A percentile compares a stretch with the other conserved stretches of the same genome.
Conservation (phyloP, 2,888 invertebrate species). For the Bugula neritina region DNA sequence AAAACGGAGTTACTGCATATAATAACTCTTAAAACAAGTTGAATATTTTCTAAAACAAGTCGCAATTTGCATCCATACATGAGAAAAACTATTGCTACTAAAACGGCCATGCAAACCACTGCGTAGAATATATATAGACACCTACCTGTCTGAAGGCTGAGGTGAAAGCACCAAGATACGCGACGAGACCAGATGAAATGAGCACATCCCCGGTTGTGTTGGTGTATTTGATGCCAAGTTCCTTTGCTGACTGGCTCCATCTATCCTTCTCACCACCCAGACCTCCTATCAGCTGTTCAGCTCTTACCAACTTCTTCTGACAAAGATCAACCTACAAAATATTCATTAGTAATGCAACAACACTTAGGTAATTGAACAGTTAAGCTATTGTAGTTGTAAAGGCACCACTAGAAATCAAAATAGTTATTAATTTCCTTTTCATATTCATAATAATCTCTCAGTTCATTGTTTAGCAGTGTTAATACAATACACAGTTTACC, state of each 20-base stretch:
- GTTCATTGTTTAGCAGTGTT: too few relatives aligned
- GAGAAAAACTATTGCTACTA: too few relatives aligned
- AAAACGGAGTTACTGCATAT: too few relatives aligned
- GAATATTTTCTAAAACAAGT: background rate
- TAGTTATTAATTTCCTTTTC: too few relatives aligned
- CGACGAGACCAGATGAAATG: slow-evolving; percentile 55
- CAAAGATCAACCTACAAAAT: slow-evolving; percentile 48
- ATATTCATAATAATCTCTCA: too few relatives aligned
- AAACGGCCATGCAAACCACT: too few relatives aligned
- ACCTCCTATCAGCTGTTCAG: slow-evolving; percentile 54
- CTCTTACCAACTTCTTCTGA: slow-evolving; percentile 53
- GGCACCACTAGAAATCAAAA: too few relatives aligned
- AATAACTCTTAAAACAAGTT: background rate
- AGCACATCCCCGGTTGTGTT: slow-evolving; percentile 64
- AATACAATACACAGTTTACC: slow-evolving; percentile 27
- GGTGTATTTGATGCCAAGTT: slow-evolving; percentile 45
- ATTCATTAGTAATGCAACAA: background rate
- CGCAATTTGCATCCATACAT: too few relatives aligned
- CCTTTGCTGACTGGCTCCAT: slow-evolving; percentile 49
- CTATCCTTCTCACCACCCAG: slow-evolving; percentile 54
- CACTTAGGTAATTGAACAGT: too few relatives aligned
- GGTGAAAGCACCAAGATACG: slow-evolving; percentile 54
- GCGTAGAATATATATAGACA: too few relatives aligned
- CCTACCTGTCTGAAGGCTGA: slow-evolving; percentile 50
- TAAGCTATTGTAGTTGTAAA: too few relatives aligned